phyloP scores from a whole-genome alignment of 2,888 invertebrate species.

The Melinaea menophilus region DNA sequence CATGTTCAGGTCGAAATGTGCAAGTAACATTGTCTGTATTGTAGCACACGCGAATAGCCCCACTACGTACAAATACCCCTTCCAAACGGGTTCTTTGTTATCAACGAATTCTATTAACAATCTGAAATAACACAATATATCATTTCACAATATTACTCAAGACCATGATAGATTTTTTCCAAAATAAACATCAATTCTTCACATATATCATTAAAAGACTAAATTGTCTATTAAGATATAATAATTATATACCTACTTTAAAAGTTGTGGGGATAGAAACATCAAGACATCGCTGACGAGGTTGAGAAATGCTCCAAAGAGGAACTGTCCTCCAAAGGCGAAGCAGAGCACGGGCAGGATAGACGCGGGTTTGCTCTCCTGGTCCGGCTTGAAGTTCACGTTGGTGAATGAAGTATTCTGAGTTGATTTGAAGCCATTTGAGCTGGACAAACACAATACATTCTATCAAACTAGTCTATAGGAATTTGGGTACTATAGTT shows the following conservation, averaged over 20 bases:
- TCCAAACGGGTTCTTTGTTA: conserved; percentile 83
- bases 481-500: too few species aligned
- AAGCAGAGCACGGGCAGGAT: conserved; percentile 89
- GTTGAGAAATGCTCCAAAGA: conserved; percentile 91
- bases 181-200: too few species aligned
- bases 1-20: conserved; percentile 95
- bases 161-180: too few species aligned
- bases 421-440: conserved; percentile 76
- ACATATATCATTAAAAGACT: too few species aligned
- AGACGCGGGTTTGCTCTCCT: conserved; percentile 85
- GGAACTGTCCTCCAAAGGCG: conserved; percentile 91
- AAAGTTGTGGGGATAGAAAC: conserved; percentile 93
- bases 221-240: background rate
- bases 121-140: conserved; percentile 59
- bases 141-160: too few species aligned
- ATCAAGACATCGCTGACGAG: conserved; percentile 89
- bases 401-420: conserved; percentile 84
- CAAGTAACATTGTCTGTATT: conserved; percentile 88
- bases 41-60: conserved; percentile 86
- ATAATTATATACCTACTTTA: conserved; percentile 79
- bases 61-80: conserved; percentile 90
- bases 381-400: conserved; percentile 84
- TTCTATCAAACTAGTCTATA: too few species aligned
- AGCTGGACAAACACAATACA: conserved; percentile 36
- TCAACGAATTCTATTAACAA: conserved; percentile 85